Evolutionary conservation across 2,113 vertebrate species (phyloP), one percentile per base, ranked within the genome.

Genomic region (Trogon surrucura): DNA sequence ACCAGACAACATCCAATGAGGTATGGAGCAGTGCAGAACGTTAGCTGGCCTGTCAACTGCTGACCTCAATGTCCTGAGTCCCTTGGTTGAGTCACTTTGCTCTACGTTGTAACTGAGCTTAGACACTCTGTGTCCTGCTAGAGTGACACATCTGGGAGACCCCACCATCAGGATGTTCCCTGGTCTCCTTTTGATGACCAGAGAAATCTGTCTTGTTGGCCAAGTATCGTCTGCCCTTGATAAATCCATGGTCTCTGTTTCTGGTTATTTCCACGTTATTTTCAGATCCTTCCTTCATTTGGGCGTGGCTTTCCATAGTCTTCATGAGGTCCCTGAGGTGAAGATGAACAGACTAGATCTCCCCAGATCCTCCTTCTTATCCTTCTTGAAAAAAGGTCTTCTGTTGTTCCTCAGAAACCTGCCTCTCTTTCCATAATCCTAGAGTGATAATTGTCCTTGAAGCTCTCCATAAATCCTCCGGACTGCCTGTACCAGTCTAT

Each of bases 1-100:
- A 27, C 9, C 26, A 25, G 19, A 23, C 9, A 53, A 18, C 50
- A 22, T 13, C 50, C 64, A 17, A 0, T 1, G 34, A 25, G 8
- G 23, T 5, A 7, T 9, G 11, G 19, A 11, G 32, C 10, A 9
- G 57, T 5, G 57, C 53, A 9, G 71, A 60, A 20, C 3, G 0
- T 4, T 64, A 22, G 2, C 27, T 13, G 36, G 30, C 3, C 50
- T 15, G 32, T 10, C 44, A 17, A 6, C 6, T 1, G 0, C 23
- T 11, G 23, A 6, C 5, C 0, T 1, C 44, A n/a, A 0, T 10
- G 23, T 16, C 22, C 30, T 21, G 1, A 2, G 16, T 9, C 16
- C 20, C 34, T 14, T 5, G 50, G 7, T 64, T 16, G 23, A 41
- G 16, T 8, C 9, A 2, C 47, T 53, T 41, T 30, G 19, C 25